Evolutionary conservation across 2,888 invertebrate species (phyloP).

Genomic region (Metalampra italica): DNA sequence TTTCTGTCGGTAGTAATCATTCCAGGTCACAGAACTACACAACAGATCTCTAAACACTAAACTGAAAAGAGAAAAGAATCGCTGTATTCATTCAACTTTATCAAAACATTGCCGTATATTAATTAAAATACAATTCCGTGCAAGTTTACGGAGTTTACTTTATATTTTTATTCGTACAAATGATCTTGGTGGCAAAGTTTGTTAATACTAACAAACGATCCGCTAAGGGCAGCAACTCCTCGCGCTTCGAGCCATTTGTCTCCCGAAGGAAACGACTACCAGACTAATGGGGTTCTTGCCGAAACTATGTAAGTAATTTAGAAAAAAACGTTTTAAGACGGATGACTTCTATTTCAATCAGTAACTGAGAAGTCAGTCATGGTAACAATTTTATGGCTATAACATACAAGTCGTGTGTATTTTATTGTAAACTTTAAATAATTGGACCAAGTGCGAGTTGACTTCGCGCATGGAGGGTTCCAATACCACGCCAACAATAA

Average conservation of each 20-base stretch:
- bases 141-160: slow-evolving; percentile 23
- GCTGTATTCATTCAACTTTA: slow-evolving; percentile 24
- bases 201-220: slow-evolving; percentile 59
- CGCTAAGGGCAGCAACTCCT: slow-evolving; percentile 41
- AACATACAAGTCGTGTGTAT: not conserved
- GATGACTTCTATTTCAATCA: slow-evolving; percentile 15
- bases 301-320: slow-evolving; percentile 54
- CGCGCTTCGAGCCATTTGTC: slow-evolving; percentile 52
- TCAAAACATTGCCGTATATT: slow-evolving; percentile 25
- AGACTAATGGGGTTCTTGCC: slow-evolving; percentile 45
- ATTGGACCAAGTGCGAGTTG: too few relatives aligned
- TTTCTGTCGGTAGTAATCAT: too few relatives aligned
- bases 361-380: too few relatives aligned
- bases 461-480: too few relatives aligned
- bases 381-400: not conserved
- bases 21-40: too few relatives aligned
- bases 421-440: too few relatives aligned
- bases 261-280: slow-evolving; percentile 44
- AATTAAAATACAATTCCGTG: slow-evolving; percentile 34
- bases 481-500: too few relatives aligned
- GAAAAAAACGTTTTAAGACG: slow-evolving; percentile 54
- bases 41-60: too few relatives aligned
- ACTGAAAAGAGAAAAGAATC: not conserved
- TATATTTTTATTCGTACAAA: slow-evolving; percentile 55
- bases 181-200: slow-evolving; percentile 48